Conservation (phyloP, 2,113 vertebrate genomes). For the Setophaga petechia region DNA sequence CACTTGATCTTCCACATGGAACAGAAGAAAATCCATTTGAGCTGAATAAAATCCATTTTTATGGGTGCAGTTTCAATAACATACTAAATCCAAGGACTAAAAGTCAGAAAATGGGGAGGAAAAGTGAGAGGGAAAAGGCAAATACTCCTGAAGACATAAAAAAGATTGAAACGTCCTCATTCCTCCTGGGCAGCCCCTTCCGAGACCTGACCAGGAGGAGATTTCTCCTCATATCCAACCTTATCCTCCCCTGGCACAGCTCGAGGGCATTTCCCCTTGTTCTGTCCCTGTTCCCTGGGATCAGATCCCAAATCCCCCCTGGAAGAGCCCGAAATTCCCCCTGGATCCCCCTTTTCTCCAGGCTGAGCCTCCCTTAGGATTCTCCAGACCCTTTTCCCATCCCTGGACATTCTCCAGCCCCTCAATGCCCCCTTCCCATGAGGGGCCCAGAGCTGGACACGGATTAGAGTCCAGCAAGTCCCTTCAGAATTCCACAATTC, state of each 20-base stretch:
- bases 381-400: neutral
- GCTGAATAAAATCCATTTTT: neutral
- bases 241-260: neutral
- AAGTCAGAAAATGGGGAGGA: neutral
- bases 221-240: neutral
- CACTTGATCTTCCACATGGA: neutral
- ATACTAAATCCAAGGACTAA: neutral
- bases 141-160: neutral
- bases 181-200: neutral
- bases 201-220: too few relatives aligned
- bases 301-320: neutral
- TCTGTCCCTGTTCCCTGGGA: neutral
- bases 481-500: neutral
- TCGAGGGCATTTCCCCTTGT: fast-evolving
- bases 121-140: fast-evolving
- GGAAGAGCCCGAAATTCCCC: neutral
- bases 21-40: neutral
- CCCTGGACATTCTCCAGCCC: neutral
- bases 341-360: neutral
- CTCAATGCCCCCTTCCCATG: neutral
- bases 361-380: neutral
- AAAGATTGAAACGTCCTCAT: neutral
- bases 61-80: neutral
- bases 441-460: fast-evolving
- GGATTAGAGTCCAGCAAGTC: neutral